Percentiles rank a stretch among this genome's conserved stretches.
Evolutionary conservation across 2,113 vertebrate species (phyloP).

Genomic region (Drymodes brunneopygia): DNA sequence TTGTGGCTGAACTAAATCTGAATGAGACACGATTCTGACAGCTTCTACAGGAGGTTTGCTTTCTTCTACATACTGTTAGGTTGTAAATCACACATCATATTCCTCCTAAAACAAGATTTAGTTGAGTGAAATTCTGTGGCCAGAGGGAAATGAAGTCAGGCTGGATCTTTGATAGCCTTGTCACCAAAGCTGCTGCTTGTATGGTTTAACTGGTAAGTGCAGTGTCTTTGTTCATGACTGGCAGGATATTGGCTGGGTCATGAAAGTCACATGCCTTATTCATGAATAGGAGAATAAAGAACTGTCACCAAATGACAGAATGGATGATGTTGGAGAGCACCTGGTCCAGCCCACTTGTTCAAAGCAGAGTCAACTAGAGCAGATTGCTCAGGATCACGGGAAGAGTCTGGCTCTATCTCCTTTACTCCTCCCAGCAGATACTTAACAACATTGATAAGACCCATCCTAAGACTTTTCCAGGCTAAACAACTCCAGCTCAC

Average conservation of each 20-base stretch:
- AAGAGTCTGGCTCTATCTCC: neutral
- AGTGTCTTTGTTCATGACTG: neutral
- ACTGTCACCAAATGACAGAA: neutral
- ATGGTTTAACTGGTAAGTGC: neutral
- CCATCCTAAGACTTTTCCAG: neutral
- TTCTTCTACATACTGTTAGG: neutral
- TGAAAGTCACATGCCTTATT: neutral
- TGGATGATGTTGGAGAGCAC: neutral
- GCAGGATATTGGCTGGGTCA: neutral
- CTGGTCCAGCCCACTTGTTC: neutral
- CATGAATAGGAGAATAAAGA: neutral
- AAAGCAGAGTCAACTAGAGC: neutral
- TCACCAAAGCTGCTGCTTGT: neutral
- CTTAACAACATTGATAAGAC: neutral
- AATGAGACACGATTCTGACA: neutral
- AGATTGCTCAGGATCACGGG: neutral
- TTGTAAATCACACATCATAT: neutral
- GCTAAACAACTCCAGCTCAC: neutral
- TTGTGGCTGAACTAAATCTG: neutral
- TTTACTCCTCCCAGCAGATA: neutral
- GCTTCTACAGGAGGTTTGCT: neutral
- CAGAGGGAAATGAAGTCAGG: neutral
- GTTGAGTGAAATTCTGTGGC: neutral
- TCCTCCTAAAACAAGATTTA: neutral
- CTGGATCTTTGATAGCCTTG: neutral